Evolutionary conservation across 2,113 vertebrate genomes (phyloP).

Genomic region (Oenanthe melanoleuca): DNA sequence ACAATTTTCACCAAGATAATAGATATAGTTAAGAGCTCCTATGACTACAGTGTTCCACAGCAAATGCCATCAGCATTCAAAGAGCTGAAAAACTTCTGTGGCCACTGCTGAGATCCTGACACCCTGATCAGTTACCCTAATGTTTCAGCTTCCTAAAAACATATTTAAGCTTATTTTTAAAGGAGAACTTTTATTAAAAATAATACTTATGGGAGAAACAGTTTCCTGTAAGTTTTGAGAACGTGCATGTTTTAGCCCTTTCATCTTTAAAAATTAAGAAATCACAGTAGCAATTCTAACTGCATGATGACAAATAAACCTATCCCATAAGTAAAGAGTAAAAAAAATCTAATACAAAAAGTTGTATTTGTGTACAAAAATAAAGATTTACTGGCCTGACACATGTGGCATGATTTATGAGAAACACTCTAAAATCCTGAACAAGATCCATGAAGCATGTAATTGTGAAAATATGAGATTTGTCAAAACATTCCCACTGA

Average conservation of each 20-base stretch:
- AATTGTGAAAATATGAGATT: not conserved
- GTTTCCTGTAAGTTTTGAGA: not conserved
- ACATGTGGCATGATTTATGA: not conserved
- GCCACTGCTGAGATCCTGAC: not conserved
- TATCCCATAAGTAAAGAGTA: not conserved
- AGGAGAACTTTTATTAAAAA: not conserved
- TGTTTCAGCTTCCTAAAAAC: not conserved
- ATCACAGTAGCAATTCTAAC: not conserved
- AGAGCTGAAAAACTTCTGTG: not conserved
- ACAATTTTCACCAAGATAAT: not conserved
- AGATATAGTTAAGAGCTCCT: not conserved
- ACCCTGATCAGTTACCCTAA: not conserved
- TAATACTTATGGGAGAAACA: fast-evolving
- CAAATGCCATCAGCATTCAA: not conserved
- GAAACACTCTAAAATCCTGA: not conserved
- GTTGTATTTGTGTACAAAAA: not conserved
- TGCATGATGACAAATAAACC: not conserved
- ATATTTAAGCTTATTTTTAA: not conserved
- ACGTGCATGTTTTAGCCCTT: not conserved
- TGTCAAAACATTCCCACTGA: not conserved
- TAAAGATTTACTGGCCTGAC: not conserved
- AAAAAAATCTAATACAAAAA: not conserved
- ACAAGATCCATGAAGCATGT: not conserved
- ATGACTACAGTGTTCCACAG: not conserved
- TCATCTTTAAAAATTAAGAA: not conserved